Percentiles rank a stretch among this genome's conserved stretches.
These are phyloP conservation scores for Keiferia lycopersicella DNA, from an alignment of 2,888 invertebrate species.

Conservation along the genomic window DNA sequence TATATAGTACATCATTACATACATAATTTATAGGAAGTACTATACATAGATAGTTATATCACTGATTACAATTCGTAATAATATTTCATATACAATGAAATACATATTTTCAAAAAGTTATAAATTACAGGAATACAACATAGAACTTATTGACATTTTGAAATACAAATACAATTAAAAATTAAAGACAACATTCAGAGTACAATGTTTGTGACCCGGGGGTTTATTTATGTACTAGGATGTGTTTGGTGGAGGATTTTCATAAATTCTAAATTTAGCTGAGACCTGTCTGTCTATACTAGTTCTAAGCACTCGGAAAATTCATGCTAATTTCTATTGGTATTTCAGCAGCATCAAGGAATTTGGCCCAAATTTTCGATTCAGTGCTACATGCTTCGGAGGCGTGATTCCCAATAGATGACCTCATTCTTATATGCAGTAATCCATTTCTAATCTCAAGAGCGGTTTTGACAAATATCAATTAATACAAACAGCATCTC, in stretches of 20 bases:
- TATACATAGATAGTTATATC: too few species aligned
- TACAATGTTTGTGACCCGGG: background rate
- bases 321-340: background rate
- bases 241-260: background rate
- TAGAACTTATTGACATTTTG: too few species aligned
- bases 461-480: too few species aligned
- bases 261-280: background rate
- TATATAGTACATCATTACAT: too few species aligned
- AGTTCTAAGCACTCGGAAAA: slow-evolving; percentile 13
- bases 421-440: background rate
- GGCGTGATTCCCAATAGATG: slow-evolving; percentile 4
- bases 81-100: too few species aligned
- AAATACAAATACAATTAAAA: background rate
- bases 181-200: background rate
- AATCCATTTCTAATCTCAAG: background rate
- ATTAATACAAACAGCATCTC: too few species aligned
- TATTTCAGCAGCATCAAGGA: background rate
- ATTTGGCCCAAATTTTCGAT: background rate
- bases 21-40: background rate
- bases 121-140: too few species aligned
- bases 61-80: too few species aligned
- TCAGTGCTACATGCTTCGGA: slow-evolving; percentile 15
- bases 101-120: too few species aligned
- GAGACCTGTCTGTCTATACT: background rate
- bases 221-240: background rate